Conservation (phyloP, 2,113 vertebrate genomes). For the Tachysurus vachellii region DNA sequence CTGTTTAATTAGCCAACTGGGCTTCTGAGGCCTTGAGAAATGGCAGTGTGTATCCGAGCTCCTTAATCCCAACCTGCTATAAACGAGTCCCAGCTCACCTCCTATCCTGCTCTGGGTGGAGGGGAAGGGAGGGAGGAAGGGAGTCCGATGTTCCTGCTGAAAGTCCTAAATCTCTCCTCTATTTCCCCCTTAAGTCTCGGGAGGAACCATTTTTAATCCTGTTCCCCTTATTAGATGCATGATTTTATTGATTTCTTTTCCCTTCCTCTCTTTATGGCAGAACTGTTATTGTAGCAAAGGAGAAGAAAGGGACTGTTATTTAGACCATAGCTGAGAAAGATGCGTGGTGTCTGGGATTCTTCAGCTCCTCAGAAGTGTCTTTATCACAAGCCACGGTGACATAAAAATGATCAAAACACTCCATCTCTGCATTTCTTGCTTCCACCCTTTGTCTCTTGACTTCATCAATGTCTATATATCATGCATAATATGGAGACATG, state of each 20-base stretch:
- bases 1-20: conserved; percentile 68
- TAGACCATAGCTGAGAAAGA: conserved; percentile 45
- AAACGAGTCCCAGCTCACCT: conserved; percentile 59
- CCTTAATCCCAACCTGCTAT: conserved; percentile 63
- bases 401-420: conserved; percentile 69
- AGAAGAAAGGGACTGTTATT: conserved; percentile 57
- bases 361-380: conserved; percentile 52
- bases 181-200: conserved; percentile 43
- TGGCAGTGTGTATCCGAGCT: conserved; percentile 60
- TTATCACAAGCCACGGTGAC: conserved; percentile 44
- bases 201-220: conserved; percentile 63
- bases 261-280: conserved; percentile 54
- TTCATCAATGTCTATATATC: conserved; percentile 53
- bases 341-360: conserved; percentile 41
- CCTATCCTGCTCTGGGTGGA: conserved; percentile 41
- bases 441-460: conserved; percentile 52
- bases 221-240: conserved; percentile 62
- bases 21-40: conserved; percentile 66
- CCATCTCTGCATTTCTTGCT: conserved; percentile 40
- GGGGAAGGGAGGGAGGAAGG: conserved; percentile 17
- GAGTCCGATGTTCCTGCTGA: conserved; percentile 47
- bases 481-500: conserved; percentile 50
- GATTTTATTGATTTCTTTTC: conserved; percentile 65
- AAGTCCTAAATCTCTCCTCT: conserved; percentile 53
- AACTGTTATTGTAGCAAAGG: conserved; percentile 48